Percentiles rank a stretch among this genome's conserved stretches.
Evolutionary conservation across 2,888 invertebrate genomes (phyloP).

Genomic region (Leucophenga maculata): DNA sequence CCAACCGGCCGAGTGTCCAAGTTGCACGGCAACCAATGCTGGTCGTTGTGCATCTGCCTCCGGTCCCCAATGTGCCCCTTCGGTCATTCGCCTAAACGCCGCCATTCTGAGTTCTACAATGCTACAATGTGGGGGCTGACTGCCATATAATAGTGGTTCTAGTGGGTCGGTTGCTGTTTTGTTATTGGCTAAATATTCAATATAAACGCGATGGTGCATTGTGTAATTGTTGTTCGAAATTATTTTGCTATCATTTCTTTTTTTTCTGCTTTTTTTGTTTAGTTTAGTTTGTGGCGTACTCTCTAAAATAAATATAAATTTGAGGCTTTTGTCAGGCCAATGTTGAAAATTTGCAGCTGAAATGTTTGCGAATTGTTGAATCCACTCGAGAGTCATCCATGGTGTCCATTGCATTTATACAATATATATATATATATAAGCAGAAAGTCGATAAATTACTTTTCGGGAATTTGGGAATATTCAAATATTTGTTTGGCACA

Average conservation of each 20-base stretch:
- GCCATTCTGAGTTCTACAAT: not conserved
- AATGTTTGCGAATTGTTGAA: too few species aligned
- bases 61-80: too few species aligned
- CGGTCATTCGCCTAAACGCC: not conserved
- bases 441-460: too few species aligned
- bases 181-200: constrained; percentile 7
- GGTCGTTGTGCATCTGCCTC: constrained; percentile 1
- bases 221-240: constrained; percentile 21
- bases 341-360: too few species aligned
- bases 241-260: constrained; percentile 1
- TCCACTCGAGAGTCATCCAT: too few species aligned
- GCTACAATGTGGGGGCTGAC: not conserved
- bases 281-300: not conserved
- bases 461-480: too few species aligned
- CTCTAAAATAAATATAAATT: too few species aligned
- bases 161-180: constrained; percentile 5
- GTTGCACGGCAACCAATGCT: not conserved
- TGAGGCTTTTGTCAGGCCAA: too few species aligned
- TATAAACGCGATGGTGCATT: constrained; percentile 9
- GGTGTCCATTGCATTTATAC: too few species aligned
- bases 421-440: too few species aligned
- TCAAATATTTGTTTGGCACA: too few species aligned
- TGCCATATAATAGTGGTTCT: not conserved
- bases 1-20: too few species aligned
- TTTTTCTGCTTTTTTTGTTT: not conserved